phyloP scores from a whole-genome alignment of 2,888 invertebrate species.

The Sisyra terminalis region DNA sequence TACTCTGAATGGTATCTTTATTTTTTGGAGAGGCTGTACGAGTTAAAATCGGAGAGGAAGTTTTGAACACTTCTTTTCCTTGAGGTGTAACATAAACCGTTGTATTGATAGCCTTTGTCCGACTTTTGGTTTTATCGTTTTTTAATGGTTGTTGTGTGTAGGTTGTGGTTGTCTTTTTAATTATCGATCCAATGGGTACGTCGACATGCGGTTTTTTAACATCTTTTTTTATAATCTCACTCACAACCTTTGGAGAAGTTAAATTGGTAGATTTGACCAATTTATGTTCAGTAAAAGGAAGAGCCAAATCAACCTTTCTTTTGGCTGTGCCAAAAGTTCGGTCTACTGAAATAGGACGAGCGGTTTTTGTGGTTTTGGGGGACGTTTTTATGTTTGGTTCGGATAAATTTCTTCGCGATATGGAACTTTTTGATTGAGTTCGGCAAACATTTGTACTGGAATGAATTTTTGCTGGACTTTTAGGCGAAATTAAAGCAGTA shows the following conservation, averaged over 20 bases:
- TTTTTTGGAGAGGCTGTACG: constrained; percentile 8
- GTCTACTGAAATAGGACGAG: constrained; percentile 32
- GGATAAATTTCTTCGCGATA: constrained; percentile 1
- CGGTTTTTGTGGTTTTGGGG: constrained; percentile 9
- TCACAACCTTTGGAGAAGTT: constrained; percentile 38
- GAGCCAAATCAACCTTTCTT: constrained; percentile 27
- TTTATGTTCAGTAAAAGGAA: constrained; percentile 13
- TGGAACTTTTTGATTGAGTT: constrained; percentile 4
- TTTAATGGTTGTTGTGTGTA: too few species aligned
- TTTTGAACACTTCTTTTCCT: constrained; percentile 13
- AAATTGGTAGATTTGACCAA: constrained; percentile 34
- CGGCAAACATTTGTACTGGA: constrained; percentile 19
- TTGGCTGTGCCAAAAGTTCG: constrained; percentile 38
- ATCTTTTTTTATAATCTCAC: constrained; percentile 22
- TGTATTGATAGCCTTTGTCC: constrained; percentile 1
- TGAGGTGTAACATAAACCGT: constrained; percentile 9
- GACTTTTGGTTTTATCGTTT: too few species aligned
- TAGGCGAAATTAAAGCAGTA: constrained; percentile 20
- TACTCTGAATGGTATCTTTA: neutral
- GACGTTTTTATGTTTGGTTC: constrained; percentile 5
- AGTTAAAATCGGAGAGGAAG: constrained; percentile 6
- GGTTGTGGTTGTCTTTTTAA: constrained; percentile 25
- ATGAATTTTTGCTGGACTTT: constrained; percentile 16
- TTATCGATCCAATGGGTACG: constrained; percentile 21
- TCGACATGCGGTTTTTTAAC: constrained; percentile 26